Evolutionary conservation across 2,113 vertebrate species (phyloP).

Genomic region (Helogale parvula): DNA sequence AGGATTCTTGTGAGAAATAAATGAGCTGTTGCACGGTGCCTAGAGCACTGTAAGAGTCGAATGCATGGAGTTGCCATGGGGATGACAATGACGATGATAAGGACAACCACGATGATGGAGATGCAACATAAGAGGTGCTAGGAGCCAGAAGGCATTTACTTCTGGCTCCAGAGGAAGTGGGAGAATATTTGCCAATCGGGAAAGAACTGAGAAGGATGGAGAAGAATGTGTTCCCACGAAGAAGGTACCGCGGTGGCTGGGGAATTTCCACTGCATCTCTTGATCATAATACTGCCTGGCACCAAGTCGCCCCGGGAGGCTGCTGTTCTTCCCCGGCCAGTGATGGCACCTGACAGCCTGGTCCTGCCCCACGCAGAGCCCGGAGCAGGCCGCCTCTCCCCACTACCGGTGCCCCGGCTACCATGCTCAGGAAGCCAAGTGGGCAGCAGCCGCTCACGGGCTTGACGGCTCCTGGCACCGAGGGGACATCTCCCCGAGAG

Average conservation of each 20-base stretch:
- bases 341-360: slow-evolving; percentile 53
- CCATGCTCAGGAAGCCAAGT: neutral
- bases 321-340: neutral
- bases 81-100: neutral
- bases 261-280: slow-evolving; percentile 65
- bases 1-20: neutral
- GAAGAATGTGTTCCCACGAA: slow-evolving; percentile 37
- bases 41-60: neutral
- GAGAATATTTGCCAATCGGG: slow-evolving; percentile 58
- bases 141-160: slow-evolving; percentile 63
- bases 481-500: neutral
- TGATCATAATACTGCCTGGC: slow-evolving; percentile 59
- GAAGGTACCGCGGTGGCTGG: neutral
- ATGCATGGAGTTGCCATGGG: slow-evolving; percentile 54
- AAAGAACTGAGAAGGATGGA: slow-evolving; percentile 53
- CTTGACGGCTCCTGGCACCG: neutral
- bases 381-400: neutral
- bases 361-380: neutral
- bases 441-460: neutral
- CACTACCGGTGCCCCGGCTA: neutral
- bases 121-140: neutral
- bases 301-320: neutral
- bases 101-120: neutral
- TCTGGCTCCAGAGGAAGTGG: slow-evolving; percentile 44
- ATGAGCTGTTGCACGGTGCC: neutral